Conservation (phyloP, 2,888 invertebrate genomes). For the Alcis repandata region DNA sequence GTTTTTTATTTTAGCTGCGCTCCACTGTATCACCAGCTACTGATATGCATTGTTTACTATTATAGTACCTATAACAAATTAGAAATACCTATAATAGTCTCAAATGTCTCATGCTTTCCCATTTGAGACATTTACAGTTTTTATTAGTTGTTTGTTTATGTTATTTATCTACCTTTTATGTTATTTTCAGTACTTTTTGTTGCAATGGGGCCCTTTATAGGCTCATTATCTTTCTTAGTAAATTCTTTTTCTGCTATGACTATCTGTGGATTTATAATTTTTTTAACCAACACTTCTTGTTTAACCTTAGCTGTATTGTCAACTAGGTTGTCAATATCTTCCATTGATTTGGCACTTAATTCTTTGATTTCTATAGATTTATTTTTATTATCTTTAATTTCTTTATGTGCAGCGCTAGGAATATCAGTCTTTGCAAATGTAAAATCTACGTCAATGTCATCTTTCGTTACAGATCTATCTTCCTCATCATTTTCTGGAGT, state of each 20-base stretch:
- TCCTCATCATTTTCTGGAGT: conserved; percentile 25
- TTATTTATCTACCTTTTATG: conserved; percentile 5
- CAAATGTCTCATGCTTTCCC: too few relatives aligned
- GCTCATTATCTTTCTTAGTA: conserved; percentile 11
- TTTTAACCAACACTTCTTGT: conserved; percentile 1
- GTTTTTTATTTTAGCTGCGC: too few relatives aligned
- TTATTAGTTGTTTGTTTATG: not conserved
- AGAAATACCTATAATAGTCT: too few relatives aligned
- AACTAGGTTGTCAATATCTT: conserved; percentile 31
- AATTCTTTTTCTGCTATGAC: not conserved
- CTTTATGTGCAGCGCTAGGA: conserved; percentile 17
- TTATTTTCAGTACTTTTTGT: conserved; percentile 9
- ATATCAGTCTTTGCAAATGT: conserved; percentile 32
- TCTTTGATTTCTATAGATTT: conserved; percentile 10
- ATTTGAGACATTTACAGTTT: too few relatives aligned
- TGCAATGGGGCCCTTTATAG: not conserved
- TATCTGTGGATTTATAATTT: not conserved
- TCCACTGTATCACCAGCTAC: too few relatives aligned
- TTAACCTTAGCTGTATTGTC: conserved; percentile 35
- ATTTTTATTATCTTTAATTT: conserved; percentile 12
- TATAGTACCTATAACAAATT: too few relatives aligned
- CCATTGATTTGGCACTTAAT: conserved; percentile 16
- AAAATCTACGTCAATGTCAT: conserved; percentile 41
- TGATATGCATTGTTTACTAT: too few relatives aligned
- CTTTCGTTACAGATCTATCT: conserved; percentile 30